Percentiles rank a stretch among this genome's conserved stretches.
Evolutionary conservation across 1,140 invertebrate genomes (phyloP).

Genomic region (Papilio polyxenes): DNA sequence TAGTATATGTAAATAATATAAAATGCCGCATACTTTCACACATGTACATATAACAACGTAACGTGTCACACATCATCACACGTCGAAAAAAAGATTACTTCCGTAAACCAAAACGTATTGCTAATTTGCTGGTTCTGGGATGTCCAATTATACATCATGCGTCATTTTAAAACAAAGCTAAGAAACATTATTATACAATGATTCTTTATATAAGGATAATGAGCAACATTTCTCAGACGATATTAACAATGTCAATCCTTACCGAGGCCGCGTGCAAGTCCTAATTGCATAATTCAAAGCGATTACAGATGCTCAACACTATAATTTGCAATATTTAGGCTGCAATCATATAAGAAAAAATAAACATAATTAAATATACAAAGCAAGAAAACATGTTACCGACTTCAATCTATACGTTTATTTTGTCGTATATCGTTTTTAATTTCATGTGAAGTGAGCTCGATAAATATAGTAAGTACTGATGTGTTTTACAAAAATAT

Average conservation of each 20-base stretch:
- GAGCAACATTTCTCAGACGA: background rate
- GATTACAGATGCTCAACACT: background rate
- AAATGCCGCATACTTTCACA: no score
- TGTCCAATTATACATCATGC: background rate
- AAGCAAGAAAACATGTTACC: background rate
- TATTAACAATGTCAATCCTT: background rate
- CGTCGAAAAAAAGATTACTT: background rate
- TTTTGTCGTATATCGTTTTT: background rate
- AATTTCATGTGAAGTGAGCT: background rate
- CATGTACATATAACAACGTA: no score
- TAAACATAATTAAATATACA: constrained; percentile 16
- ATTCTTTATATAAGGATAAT: background rate
- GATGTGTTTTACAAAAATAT: background rate
- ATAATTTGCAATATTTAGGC: background rate
- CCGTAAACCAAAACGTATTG: background rate
- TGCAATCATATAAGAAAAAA: constrained; percentile 2
- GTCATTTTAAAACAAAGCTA: background rate
- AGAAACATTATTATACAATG: background rate
- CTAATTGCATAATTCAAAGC: constrained; percentile 16
- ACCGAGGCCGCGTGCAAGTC: background rate
- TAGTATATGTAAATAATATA: no score
- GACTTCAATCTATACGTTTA: background rate
- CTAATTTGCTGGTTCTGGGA: background rate
- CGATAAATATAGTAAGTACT: background rate
- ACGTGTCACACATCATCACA: no score